phyloP scores from a whole-genome alignment of 2,113 vertebrate species.

The Podarcis muralis region DNA sequence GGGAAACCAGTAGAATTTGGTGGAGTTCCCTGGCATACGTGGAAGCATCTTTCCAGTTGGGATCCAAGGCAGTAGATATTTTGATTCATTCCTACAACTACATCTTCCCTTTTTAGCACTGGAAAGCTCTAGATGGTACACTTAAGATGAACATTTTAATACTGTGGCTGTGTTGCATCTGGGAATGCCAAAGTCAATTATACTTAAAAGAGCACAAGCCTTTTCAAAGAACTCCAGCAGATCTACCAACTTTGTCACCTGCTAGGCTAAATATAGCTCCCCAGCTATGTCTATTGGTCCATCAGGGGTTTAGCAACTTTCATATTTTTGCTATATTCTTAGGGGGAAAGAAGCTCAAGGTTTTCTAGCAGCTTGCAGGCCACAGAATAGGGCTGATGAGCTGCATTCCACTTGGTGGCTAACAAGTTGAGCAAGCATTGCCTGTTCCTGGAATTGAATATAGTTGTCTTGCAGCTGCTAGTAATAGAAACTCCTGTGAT shows the following conservation, averaged over 20 bases:
- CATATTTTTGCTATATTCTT: neutral
- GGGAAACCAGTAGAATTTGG: neutral
- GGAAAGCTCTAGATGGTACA: neutral
- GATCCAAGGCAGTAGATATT: neutral
- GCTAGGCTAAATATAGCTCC: neutral
- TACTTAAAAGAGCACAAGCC: neutral
- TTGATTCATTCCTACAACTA: neutral
- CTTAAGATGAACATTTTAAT: neutral
- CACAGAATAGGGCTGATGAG: neutral
- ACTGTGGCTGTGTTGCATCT: neutral
- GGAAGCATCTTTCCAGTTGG: neutral
- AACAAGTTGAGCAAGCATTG: neutral
- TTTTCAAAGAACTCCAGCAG: neutral
- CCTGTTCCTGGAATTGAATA: neutral
- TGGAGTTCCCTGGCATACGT: neutral
- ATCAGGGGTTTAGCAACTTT: neutral
- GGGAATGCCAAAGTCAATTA: neutral
- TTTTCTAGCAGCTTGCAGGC: neutral
- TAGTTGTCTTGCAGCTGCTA: neutral
- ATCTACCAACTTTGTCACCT: neutral
- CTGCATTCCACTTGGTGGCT: neutral
- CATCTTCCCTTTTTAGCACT: neutral
- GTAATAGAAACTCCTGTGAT: neutral
- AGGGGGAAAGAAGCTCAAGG: neutral
- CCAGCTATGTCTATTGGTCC: neutral